phyloP scores from a whole-genome alignment of 2,797 vertebrate species.

The Mormyrops boulengeri region DNA sequence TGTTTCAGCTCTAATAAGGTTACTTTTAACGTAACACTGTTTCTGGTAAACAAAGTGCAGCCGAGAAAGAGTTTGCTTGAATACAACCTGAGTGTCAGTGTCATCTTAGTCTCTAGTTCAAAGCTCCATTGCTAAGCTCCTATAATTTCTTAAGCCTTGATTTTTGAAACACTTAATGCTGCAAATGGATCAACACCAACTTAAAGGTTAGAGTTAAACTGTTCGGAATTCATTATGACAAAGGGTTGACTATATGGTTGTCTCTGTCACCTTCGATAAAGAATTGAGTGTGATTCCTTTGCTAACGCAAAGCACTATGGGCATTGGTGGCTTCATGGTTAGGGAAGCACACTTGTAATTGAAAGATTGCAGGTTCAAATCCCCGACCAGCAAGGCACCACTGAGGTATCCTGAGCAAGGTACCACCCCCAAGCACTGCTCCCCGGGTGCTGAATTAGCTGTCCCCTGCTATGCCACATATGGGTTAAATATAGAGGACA shows the following conservation, averaged over 20 bases:
- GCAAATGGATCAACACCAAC: not conserved
- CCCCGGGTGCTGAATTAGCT: too few species aligned
- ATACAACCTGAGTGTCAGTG: not conserved
- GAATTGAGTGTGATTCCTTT: not conserved
- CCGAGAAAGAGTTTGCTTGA: not conserved
- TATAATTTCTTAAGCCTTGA: not conserved
- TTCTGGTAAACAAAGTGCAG: not conserved
- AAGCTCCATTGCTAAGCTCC: not conserved
- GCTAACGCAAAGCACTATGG: not conserved
- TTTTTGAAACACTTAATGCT: not conserved
- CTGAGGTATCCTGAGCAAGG: too few species aligned
- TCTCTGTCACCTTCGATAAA: not conserved
- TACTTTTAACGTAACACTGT: not conserved
- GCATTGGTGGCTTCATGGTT: too few species aligned
- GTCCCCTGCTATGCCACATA: too few species aligned
- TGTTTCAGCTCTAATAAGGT: conserved; percentile 6
- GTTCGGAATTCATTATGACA: not conserved
- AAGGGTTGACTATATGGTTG: not conserved
- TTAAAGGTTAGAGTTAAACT: not conserved
- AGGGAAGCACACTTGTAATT: too few species aligned
- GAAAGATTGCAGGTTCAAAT: too few species aligned
- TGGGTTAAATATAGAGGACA: too few species aligned
- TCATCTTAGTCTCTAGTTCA: not conserved
- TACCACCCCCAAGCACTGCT: too few species aligned
- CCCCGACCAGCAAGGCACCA: too few species aligned